Evolutionary conservation across 1,140 invertebrate species (phyloP).

Genomic region (Diabrotica undecimpunctata): DNA sequence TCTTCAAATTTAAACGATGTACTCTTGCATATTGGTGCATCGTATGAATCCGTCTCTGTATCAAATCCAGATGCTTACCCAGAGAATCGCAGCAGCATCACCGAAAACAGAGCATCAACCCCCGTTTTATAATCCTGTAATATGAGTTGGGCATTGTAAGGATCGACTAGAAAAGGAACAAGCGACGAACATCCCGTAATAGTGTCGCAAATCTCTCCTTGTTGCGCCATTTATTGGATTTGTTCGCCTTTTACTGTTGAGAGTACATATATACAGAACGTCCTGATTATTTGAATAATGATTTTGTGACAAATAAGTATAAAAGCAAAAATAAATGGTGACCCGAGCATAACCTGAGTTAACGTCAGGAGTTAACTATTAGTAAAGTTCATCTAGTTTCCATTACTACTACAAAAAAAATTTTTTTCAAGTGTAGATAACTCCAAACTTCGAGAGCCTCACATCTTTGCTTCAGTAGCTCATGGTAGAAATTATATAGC

Average conservation of each 20-base stretch:
- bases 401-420: too few relatives aligned
- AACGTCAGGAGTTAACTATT: too few relatives aligned
- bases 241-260: conserved; percentile 36
- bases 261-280: neutral
- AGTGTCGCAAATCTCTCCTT: conserved; percentile 37
- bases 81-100: neutral
- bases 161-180: conserved; percentile 3
- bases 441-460: too few relatives aligned
- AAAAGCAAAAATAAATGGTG: too few relatives aligned
- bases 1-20: too few relatives aligned
- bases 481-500: too few relatives aligned
- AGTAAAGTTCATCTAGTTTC: too few relatives aligned
- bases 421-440: too few relatives aligned
- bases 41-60: conserved; percentile 3
- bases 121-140: conserved; percentile 35
- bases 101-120: neutral
- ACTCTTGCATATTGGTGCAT: too few relatives aligned
- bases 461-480: too few relatives aligned
- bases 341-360: too few relatives aligned
- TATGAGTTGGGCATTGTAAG: conserved; percentile 32
- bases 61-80: conserved; percentile 16
- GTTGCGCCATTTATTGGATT: conserved; percentile 25
- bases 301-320: too few relatives aligned
- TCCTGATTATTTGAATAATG: neutral
- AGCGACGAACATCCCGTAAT: conserved; percentile 25